These are phyloP conservation scores for Ernsta delagoae DNA, from an alignment of 2,888 invertebrate species.

Conservation along the genomic window DNA sequence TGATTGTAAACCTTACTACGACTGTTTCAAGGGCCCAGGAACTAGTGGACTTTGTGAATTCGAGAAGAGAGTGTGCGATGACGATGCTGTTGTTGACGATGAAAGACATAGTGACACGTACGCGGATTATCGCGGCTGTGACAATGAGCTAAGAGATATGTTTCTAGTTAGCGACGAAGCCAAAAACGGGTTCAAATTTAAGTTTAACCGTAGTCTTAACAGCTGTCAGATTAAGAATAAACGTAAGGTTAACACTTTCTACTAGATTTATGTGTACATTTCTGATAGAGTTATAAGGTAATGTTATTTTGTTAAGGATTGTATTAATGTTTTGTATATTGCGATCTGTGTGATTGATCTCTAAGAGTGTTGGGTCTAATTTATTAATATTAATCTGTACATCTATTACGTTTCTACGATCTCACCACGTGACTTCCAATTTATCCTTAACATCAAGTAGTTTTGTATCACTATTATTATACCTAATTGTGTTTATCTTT, in stretches of 20 bases:
- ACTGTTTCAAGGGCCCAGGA: slow-evolving; percentile 68
- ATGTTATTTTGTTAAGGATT: too few relatives aligned
- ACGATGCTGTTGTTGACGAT: slow-evolving; percentile 46
- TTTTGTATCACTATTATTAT: too few relatives aligned
- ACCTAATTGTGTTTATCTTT: too few relatives aligned
- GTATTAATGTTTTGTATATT: slow-evolving; percentile 7
- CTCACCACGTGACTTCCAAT: neutral
- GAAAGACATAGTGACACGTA: slow-evolving; percentile 71
- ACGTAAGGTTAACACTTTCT: slow-evolving; percentile 60
- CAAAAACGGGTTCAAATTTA: slow-evolving; percentile 69
- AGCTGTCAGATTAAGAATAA: slow-evolving; percentile 73
- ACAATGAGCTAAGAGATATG: slow-evolving; percentile 57
- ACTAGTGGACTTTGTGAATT: slow-evolving; percentile 42
- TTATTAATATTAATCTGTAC: neutral
- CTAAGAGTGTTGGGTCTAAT: neutral
- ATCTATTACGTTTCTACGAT: neutral
- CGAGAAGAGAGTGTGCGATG: slow-evolving; percentile 42
- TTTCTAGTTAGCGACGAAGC: slow-evolving; percentile 55
- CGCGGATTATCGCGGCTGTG: slow-evolving; percentile 66
- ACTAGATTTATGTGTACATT: slow-evolving; percentile 40
- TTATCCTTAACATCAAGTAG: too few relatives aligned
- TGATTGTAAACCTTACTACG: slow-evolving; percentile 77
- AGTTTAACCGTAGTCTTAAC: slow-evolving; percentile 76
- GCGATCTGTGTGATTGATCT: neutral
- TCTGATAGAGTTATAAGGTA: neutral